Conservation (phyloP, 2,113 vertebrate species). For the Oxygymnocypris stewartii region DNA sequence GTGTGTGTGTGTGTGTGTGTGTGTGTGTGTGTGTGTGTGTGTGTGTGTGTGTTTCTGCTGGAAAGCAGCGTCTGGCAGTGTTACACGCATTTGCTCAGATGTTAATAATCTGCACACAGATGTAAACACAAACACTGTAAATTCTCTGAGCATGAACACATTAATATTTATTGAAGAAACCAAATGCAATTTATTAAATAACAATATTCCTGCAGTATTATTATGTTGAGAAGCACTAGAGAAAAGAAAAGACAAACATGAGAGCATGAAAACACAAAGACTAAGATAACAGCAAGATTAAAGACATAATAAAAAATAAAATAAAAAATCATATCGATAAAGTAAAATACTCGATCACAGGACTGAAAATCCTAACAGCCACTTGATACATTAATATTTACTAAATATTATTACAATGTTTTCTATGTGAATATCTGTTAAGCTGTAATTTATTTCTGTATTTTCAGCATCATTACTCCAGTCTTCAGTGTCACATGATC, state of each 20-base stretch:
- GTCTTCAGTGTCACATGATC: neutral
- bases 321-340: no score
- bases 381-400: neutral
- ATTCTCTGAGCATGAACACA: neutral
- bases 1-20: slow-evolving; percentile 13
- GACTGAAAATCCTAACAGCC: neutral
- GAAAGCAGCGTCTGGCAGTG: slow-evolving; percentile 2
- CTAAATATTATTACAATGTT: neutral
- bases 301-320: neutral
- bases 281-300: neutral
- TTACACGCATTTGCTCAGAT: neutral
- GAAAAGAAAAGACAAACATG: neutral
- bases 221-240: neutral
- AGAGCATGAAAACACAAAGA: no score
- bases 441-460: no score
- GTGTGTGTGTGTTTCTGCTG: slow-evolving; percentile 18
- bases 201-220: neutral
- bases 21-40: neutral
- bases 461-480: neutral
- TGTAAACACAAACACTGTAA: slow-evolving; percentile 6
- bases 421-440: neutral
- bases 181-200: neutral
- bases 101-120: slow-evolving; percentile 13
- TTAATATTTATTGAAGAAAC: neutral
- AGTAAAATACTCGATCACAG: neutral